These are phyloP conservation scores for Bombus cullumanus DNA, from an alignment of 1,140 invertebrate species.

Conservation along the genomic window DNA sequence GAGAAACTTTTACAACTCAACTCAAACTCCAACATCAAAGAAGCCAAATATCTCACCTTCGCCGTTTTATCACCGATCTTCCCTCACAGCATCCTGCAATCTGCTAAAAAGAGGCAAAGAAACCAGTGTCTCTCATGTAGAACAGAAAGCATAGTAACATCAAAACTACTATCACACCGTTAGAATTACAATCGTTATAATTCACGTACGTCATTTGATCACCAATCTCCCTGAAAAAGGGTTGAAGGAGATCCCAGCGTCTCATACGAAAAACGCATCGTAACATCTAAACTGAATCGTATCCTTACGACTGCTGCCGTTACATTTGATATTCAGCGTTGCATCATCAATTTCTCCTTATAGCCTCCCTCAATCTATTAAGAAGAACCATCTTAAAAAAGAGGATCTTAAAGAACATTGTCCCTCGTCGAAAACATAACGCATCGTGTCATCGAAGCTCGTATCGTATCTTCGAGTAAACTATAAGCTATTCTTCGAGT, in stretches of 20 bases:
- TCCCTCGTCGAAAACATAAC: neutral
- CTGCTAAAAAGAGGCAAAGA: neutral
- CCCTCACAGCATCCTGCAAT: neutral
- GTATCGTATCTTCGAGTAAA: neutral
- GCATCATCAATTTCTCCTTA: neutral
- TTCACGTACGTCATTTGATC: no score
- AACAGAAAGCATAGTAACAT: neutral
- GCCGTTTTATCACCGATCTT: neutral
- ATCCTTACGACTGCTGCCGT: no score
- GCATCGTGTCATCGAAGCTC: no score
- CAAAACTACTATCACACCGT: no score
- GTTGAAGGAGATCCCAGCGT: no score
- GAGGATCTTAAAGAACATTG: neutral
- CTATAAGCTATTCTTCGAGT: neutral
- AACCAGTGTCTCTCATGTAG: neutral
- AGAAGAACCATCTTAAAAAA: neutral
- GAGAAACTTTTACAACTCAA: neutral
- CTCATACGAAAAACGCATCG: no score
- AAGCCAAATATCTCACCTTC: neutral
- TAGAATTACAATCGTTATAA: no score
- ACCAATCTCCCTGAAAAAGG: no score
- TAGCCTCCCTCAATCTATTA: neutral
- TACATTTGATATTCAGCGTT: neutral
- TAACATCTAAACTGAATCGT: no score
- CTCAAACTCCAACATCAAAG: neutral